Percentiles rank a stretch among this genome's conserved stretches.
Conservation (phyloP, 2,113 vertebrate species). For the Sylvietta virens region DNA sequence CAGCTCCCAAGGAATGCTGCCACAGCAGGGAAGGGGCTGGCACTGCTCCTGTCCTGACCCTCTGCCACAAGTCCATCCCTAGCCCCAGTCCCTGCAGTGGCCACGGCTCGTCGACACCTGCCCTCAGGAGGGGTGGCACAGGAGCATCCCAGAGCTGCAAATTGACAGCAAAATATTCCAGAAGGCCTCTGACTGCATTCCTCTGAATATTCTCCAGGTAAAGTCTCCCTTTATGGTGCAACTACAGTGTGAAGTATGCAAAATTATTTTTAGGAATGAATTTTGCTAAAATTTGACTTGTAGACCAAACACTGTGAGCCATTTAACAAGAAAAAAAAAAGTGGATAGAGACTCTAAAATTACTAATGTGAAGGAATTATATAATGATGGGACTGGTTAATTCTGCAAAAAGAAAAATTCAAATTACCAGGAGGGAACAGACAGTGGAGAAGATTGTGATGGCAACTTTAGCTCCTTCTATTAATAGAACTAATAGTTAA, state of each 20-base stretch:
- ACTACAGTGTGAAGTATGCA: not conserved
- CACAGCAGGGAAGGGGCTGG: rapidly evolving
- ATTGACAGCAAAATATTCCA: not conserved
- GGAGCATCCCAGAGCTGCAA: not conserved
- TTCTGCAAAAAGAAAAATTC: not conserved
- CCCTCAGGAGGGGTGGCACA: not conserved
- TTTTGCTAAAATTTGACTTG: not conserved
- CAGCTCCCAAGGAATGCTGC: rapidly evolving
- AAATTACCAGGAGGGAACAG: not conserved
- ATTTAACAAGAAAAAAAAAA: not conserved
- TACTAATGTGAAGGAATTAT: not conserved
- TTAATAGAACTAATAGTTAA: not conserved
- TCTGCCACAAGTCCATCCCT: not conserved
- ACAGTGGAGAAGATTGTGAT: not conserved
- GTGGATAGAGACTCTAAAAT: not conserved
- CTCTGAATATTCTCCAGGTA: not conserved
- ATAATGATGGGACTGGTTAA: not conserved
- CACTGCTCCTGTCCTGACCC: rapidly evolving
- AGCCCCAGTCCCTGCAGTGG: rapidly evolving
- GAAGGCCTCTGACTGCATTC: not conserved
- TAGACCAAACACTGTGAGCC: not conserved
- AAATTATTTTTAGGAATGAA: not conserved
- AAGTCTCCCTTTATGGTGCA: not conserved
- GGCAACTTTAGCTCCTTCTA: not conserved
- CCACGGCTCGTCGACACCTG: rapidly evolving